A percentile compares a stretch with the other conserved stretches of the same genome.
Evolutionary conservation across 2,113 vertebrate species (phyloP).

Genomic region (Scomber scombrus): DNA sequence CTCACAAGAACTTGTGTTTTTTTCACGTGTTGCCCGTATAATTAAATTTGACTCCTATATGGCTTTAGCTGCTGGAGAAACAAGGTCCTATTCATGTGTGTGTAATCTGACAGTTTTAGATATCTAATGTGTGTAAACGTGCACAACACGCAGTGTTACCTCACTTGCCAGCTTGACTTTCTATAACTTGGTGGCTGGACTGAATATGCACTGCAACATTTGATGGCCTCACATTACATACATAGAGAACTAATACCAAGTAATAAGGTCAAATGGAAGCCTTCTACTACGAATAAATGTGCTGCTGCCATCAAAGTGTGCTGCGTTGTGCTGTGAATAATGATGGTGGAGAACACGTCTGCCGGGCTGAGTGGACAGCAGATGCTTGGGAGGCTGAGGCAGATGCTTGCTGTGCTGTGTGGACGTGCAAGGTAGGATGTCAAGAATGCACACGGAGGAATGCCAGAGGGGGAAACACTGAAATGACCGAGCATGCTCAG

Average conservation of each 20-base stretch:
- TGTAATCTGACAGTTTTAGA: no score
- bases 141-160: no score
- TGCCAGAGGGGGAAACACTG: slow-evolving; percentile 40
- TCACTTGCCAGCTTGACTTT: no score
- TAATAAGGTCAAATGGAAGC: background rate
- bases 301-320: slow-evolving; percentile 18
- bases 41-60: background rate
- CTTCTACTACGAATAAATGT: background rate
- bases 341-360: slow-evolving; percentile 31
- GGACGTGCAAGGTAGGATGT: slow-evolving; percentile 61
- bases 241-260: no score
- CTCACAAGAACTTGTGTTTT: background rate
- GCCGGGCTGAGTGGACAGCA: slow-evolving; percentile 47
- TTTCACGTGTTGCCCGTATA: background rate
- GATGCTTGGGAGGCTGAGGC: slow-evolving; percentile 49
- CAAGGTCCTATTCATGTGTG: no score
- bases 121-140: no score
- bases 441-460: slow-evolving; percentile 50
- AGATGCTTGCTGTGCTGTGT: slow-evolving; percentile 47
- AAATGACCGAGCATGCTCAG: slow-evolving; percentile 20
- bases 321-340: slow-evolving; percentile 26
- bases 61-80: background rate
- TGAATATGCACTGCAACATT: background rate
- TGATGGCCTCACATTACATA: background rate
- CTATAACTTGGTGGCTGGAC: background rate